Evolutionary conservation across 2,888 invertebrate genomes (phyloP), one percentile per base, ranked within the genome.

Genomic region (Euzophera pinguis): DNA sequence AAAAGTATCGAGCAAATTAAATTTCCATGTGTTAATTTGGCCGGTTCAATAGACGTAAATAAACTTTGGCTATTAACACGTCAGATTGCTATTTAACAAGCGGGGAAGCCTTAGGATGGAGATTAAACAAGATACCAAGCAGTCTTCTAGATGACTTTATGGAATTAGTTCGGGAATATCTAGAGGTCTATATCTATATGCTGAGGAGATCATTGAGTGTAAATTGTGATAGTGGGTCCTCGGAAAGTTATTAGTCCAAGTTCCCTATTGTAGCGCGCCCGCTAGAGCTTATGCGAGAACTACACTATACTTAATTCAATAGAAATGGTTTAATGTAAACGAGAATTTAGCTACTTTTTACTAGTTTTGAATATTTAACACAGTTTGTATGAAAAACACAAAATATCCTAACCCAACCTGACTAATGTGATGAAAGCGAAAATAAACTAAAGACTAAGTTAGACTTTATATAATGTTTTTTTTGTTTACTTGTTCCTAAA

Each of bases 51-150:
- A 73, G 71, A 71, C 75, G 78, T 79, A 78, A 79, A 78, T 78
- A 82, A 81, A 81, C 78, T 81, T 83, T 71, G 69, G 74, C 84
- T 79, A 82, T 86, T 84, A 84, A 79, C 86, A 83, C 84, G 77
- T 84, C 82, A 82, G 81, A 84, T 83, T 81, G 80, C 72, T 80
- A 75, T 83, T 83, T 81, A 80, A 82, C 84, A 82, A 84, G 81
- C 75, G 79, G 76, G 81, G 73, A 75, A 74, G 71, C 75, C 78
- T 78, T 76, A 79, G 77, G 83, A 85, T 83, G 75, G 71, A 85
- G 86, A 87, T 86, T 85, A 85, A 84, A 82, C 83, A 80, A 78
- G 79, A 84, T 84, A 82, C 74, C 76, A 78, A 73, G 72, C 64
- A 69, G 75, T 77, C 76, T 79, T 71, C 74, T 71, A 79, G 76